These are phyloP conservation scores for Ophioderma brevispina DNA, from an alignment of 35 echinoderm and acorn worm species.

Conservation along the genomic window DNA sequence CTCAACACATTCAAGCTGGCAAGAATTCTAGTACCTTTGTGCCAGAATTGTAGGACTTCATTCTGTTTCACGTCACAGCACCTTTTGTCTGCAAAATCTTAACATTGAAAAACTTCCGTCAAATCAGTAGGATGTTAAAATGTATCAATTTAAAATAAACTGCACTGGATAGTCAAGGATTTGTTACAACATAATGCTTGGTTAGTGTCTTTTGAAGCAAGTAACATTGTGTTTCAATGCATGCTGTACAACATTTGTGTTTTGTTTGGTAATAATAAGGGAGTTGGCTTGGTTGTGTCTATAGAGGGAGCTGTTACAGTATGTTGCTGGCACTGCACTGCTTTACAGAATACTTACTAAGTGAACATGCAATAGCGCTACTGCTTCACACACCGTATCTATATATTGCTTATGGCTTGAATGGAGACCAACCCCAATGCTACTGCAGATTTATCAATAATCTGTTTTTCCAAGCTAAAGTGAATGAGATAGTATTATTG, in stretches of 20 bases:
- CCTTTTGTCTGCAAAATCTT: too few species aligned
- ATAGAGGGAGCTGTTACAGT: conserved; percentile 5
- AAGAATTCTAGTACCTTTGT: too few species aligned
- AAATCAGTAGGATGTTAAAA: too few species aligned
- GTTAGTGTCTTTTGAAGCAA: too few species aligned
- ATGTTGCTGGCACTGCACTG: background rate
- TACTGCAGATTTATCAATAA: background rate
- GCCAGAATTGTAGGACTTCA: too few species aligned
- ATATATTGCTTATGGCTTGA: background rate
- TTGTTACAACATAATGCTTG: too few species aligned
- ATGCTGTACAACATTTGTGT: background rate
- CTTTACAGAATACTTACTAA: background rate
- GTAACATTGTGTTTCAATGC: background rate
- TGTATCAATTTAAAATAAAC: too few species aligned
- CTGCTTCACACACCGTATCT: background rate
- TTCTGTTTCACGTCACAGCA: too few species aligned
- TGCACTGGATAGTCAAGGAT: too few species aligned
- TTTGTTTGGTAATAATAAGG: background rate
- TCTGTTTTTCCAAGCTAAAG: background rate
- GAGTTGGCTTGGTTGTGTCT: background rate
- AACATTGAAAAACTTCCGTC: too few species aligned
- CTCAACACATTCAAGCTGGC: too few species aligned
- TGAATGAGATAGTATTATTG: background rate
- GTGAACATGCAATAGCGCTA: conserved; percentile 9
- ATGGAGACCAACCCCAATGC: background rate